A percentile compares a stretch with the other conserved stretches of the same genome.
These are phyloP conservation scores for Dromius quadrimaculatus DNA, from an alignment of 2,888 invertebrate genomes.

Conservation along the genomic window DNA sequence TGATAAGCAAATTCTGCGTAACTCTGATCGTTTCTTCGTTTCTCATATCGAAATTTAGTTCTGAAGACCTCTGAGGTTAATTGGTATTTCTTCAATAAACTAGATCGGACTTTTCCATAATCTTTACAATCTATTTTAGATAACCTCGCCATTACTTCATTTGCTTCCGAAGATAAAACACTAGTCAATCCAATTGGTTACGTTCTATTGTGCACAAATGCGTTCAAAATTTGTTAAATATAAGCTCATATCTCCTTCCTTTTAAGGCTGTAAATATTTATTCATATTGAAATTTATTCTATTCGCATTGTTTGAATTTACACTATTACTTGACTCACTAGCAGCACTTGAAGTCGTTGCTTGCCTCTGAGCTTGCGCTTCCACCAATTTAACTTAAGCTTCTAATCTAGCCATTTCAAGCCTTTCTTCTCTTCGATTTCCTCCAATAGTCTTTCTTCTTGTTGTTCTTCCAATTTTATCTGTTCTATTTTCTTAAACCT, in stretches of 20 bases:
- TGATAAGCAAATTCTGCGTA: conserved; percentile 24
- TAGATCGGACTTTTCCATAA: conserved; percentile 3
- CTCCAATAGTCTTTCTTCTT: neutral
- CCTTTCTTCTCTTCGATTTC: neutral
- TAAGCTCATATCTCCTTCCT: conserved; percentile 11
- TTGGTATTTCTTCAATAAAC: conserved; percentile 4
- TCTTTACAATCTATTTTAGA: neutral
- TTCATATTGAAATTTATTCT: conserved; percentile 1
- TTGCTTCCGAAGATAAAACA: neutral
- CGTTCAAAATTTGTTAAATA: conserved; percentile 27
- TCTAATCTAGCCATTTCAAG: conserved; percentile 17
- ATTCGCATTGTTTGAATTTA: neutral
- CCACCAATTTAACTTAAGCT: neutral
- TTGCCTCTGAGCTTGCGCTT: conserved; percentile 10
- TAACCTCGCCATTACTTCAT: conserved; percentile 3
- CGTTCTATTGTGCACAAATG: neutral
- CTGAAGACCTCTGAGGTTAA: conserved; percentile 1
- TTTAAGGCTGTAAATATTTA: conserved; percentile 18
- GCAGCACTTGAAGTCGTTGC: neutral
- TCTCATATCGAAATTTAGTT: conserved; percentile 11
- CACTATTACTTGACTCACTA: neutral
- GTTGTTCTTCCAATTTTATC: neutral
- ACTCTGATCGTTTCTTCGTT: conserved; percentile 9
- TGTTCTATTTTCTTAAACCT: neutral
- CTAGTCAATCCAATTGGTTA: conserved; percentile 2